Evolutionary conservation across 2,797 vertebrate species (phyloP), one percentile per base, ranked within the genome.

Genomic region (Sebastes steindachneri): DNA sequence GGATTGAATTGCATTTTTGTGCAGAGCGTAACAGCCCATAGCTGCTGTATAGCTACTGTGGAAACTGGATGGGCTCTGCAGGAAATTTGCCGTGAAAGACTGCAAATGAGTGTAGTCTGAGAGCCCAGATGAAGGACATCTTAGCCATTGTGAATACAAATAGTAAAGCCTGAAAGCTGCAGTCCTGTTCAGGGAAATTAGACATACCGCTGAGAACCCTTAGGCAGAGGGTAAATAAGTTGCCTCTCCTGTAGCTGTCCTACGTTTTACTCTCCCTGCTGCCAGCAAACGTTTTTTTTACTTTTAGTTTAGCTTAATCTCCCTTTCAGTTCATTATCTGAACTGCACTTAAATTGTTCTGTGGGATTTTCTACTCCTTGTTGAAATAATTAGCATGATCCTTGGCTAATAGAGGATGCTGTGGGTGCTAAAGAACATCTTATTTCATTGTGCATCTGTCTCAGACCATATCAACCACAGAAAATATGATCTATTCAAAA

Each of bases 81-180:
- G 55, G 51, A 66, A 75, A 83, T 82, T 58, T 60, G 9, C 66
- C 1, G 2, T 53, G 68, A 68, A 79, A 73, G 73, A 73, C 35
- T 54, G 41, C 62, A 82, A 85, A 86, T 81, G 63, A 71, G 64
- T 82, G 79, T 65, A 80, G 25, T 67, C 58, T 75, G 67, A 82
- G 58, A 71, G 68, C 65, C 77, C 77, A 87, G 63, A 80, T 73
- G 71, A 88, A 80, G 73, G 62, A 67, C 79, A 69, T 70, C 35
- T 62, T 53, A 60, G 69, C n/a, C 25, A 65, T 70, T 59, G 37
- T 75, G n/a, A 74, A 80, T 75, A 60, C 72, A 81, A 80, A 81
- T 57, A 26, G 23, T 41, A 37, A 67, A 73, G 26, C 26, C 37
- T 55, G 48, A 75, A 62, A 68, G 63, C 64, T 68, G 54, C 21